Evolutionary conservation across 2,113 vertebrate species (phyloP).

Genomic region (Hydrochoerus hydrochaeris): DNA sequence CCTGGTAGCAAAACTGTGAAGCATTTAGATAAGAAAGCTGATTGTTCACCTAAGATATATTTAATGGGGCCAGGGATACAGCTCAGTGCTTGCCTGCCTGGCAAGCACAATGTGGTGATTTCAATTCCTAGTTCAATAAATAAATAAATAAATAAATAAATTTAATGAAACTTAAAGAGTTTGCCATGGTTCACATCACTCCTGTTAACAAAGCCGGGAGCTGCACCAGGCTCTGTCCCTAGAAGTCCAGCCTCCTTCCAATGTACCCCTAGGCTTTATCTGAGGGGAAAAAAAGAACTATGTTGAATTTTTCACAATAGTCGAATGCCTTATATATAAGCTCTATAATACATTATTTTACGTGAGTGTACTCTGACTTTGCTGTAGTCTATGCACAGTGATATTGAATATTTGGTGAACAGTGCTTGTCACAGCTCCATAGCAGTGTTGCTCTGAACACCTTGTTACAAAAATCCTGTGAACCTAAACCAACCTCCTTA

Average conservation of each 20-base stretch:
- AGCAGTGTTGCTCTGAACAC: not conserved
- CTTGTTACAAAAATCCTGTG: not conserved
- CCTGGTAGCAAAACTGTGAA: not conserved
- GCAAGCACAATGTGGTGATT: too few relatives aligned
- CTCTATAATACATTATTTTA: not conserved
- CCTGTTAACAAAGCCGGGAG: not conserved
- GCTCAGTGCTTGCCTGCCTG: too few relatives aligned
- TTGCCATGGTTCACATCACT: not conserved
- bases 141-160: too few relatives aligned
- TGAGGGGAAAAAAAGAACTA: not conserved
- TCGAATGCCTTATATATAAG: not conserved
- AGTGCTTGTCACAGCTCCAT: not conserved
- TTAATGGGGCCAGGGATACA: too few relatives aligned
- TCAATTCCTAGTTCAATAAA: too few relatives aligned
- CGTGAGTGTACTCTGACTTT: not conserved
- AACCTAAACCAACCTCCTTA: not conserved
- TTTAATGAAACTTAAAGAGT: not conserved
- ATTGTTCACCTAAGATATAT: too few relatives aligned
- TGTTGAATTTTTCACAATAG: not conserved
- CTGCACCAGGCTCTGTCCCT: not conserved
- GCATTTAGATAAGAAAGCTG: too few relatives aligned
- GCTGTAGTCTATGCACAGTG: not conserved
- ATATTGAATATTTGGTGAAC: not conserved
- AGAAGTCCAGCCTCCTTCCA: not conserved
- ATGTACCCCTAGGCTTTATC: rapidly evolving